Evolutionary conservation across 2,113 vertebrate genomes (phyloP).

Genomic region (Odontophorus gujanensis): DNA sequence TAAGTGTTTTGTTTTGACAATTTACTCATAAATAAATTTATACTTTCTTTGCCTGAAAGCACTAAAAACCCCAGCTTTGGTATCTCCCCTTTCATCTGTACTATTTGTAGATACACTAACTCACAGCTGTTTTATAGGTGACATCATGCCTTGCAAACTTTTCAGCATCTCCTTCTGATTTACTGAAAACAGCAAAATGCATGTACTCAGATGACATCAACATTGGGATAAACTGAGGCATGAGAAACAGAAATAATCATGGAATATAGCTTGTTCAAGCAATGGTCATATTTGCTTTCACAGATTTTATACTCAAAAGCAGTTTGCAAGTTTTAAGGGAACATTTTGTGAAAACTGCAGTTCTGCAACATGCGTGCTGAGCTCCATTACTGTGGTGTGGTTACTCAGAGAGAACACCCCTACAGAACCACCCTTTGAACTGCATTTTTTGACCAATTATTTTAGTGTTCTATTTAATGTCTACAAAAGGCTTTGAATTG

Average conservation of each 20-base stretch:
- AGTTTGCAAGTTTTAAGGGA: neutral
- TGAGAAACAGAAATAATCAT: neutral
- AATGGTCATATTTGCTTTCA: neutral
- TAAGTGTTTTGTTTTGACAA: constrained; percentile 63
- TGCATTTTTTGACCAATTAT: neutral
- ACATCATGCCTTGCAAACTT: neutral
- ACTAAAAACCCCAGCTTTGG: neutral
- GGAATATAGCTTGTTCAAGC: neutral
- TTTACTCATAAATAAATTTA: constrained; percentile 39
- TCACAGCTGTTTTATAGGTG: neutral
- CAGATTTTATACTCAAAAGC: neutral
- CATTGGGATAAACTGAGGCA: neutral
- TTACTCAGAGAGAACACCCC: neutral
- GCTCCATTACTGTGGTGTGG: too few relatives aligned
- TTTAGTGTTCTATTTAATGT: neutral
- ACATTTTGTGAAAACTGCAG: neutral
- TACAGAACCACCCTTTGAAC: neutral
- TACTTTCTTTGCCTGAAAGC: neutral
- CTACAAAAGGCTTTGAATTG: neutral
- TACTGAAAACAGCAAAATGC: neutral
- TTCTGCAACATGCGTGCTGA: too few relatives aligned
- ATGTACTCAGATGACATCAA: neutral
- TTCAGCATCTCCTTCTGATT: neutral
- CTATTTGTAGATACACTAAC: neutral
- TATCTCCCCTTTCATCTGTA: neutral